Percentiles rank a stretch among this genome's conserved stretches.
phyloP scores from a whole-genome alignment of 35 echinoderm and acorn worm genomes.

The Patiria miniata region DNA sequence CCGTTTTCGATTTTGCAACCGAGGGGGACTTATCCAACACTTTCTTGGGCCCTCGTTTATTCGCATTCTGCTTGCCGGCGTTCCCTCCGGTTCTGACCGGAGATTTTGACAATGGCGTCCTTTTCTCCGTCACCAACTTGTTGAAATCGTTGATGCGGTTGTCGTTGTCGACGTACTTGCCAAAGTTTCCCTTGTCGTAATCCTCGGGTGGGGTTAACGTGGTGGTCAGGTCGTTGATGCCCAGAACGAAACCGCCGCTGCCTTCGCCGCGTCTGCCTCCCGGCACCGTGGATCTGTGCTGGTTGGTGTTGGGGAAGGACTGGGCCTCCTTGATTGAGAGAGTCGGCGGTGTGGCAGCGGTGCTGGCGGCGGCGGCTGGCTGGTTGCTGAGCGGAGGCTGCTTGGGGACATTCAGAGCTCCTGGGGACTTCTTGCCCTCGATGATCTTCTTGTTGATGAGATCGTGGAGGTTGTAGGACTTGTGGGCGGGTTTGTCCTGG shows the following conservation, averaged over 20 bases:
- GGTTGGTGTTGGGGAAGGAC: slow-evolving; percentile 17
- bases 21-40: background rate
- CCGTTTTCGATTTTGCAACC: background rate
- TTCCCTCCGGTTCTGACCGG: slow-evolving; percentile 8
- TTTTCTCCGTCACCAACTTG: background rate
- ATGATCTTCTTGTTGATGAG: slow-evolving; percentile 14
- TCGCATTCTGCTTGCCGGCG: background rate
- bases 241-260: background rate
- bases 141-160: background rate
- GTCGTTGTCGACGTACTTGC: slow-evolving; percentile 5
- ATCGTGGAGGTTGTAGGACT: background rate
- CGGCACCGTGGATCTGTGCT: background rate
- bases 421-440: slow-evolving; percentile 9
- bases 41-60: background rate
- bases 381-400: background rate
- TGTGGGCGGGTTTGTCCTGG: too few relatives aligned
- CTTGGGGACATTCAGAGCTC: slow-evolving; percentile 7
- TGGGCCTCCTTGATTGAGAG: background rate
- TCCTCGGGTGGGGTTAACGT: background rate
- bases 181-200: background rate
- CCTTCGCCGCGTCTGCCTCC: slow-evolving; percentile 1
- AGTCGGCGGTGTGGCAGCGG: background rate
- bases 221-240: slow-evolving; percentile 10
- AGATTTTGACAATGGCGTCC: slow-evolving; percentile 2
- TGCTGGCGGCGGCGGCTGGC: background rate